Evolutionary conservation across 2,888 invertebrate species (phyloP), one percentile per base, ranked within the genome.

Genomic region (Protophormia terraenovae): DNA sequence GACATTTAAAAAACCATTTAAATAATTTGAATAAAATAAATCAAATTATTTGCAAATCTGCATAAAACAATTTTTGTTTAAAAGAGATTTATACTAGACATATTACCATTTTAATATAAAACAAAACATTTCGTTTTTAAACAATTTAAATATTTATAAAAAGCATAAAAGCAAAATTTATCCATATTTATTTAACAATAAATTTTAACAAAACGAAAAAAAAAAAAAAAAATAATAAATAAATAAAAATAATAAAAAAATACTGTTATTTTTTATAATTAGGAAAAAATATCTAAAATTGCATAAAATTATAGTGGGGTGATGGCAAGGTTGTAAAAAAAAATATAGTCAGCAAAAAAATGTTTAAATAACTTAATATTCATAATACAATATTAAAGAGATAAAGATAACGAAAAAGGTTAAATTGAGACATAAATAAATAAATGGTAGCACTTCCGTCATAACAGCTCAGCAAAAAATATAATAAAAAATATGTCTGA

Each of bases 401-500:
- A 22, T 29, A 71, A 41, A 60, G 14, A 72, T 45, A 72, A 72
- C n/a, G 29, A 32, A 62, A 55, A 22, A 45, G 14, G 35, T 50
- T 38, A 50, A 60, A 32, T 55, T 60, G 2, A 69, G 53, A 47
- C 69, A 55, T 47, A 53, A 67, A 71, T 50, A 71, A 71, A 79
- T 41, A 47, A n/a, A 22, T 53, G 19, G 41, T 73, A 73, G 47
- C 73, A 55, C 62, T 64, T 79, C 53, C 71, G 71, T 38, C 16
- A 75, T 64, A 27, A 38, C 27, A 41, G n/a, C 22, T 45, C 22
- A 27, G 24, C 22, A n/a, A 66, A 41, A 55, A 47, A 27, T n/a
- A 27, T 41, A 62, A 16, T 3, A 38, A 3, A 32, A 8, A 38
- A 22, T 8, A 32, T 32, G 6, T 6, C 32, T 5, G n/a, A n/a